Percentiles rank a stretch among this genome's conserved stretches.
phyloP scores from a whole-genome alignment of 1,140 invertebrate species.

The Cylas formicarius region DNA sequence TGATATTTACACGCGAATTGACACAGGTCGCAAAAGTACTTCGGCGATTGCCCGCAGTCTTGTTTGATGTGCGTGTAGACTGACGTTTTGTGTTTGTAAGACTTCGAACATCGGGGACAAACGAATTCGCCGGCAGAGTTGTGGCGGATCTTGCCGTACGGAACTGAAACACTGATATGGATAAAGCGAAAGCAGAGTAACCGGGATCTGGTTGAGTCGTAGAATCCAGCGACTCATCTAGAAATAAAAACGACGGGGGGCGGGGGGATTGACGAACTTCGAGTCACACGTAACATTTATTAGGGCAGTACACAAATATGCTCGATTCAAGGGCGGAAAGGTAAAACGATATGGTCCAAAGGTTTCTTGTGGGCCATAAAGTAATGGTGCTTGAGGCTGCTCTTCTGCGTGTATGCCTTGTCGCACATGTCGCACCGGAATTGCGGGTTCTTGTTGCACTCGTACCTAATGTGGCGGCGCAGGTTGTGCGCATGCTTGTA shows the following conservation, averaged over 20 bases:
- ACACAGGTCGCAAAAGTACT: slow-evolving; percentile 25
- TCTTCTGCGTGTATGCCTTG: slow-evolving; percentile 28
- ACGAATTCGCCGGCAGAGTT: slow-evolving; percentile 17
- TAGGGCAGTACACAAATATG: no score
- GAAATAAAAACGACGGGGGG: no score
- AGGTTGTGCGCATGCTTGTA: slow-evolving; percentile 27
- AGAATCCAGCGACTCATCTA: no score
- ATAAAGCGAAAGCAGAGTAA: no score
- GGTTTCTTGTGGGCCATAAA: no score
- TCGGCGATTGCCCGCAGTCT: slow-evolving; percentile 21
- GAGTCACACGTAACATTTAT: no score
- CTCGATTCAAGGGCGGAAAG: no score
- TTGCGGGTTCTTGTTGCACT: slow-evolving; percentile 51
- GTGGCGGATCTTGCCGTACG: background rate
- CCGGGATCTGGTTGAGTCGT: no score
- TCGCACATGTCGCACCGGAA: slow-evolving; percentile 47
- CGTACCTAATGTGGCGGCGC: slow-evolving; percentile 27
- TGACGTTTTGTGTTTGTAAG: slow-evolving; percentile 26
- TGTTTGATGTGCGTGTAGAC: slow-evolving; percentile 26
- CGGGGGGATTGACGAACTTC: no score
- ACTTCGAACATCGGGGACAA: slow-evolving; percentile 22
- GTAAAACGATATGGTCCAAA: no score
- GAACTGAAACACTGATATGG: no score
- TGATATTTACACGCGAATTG: slow-evolving; percentile 28
- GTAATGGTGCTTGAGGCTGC: slow-evolving; percentile 35